These are phyloP conservation scores for Acromyrmex charruanus DNA, from an alignment of 1,140 invertebrate genomes.

Conservation along the genomic window DNA sequence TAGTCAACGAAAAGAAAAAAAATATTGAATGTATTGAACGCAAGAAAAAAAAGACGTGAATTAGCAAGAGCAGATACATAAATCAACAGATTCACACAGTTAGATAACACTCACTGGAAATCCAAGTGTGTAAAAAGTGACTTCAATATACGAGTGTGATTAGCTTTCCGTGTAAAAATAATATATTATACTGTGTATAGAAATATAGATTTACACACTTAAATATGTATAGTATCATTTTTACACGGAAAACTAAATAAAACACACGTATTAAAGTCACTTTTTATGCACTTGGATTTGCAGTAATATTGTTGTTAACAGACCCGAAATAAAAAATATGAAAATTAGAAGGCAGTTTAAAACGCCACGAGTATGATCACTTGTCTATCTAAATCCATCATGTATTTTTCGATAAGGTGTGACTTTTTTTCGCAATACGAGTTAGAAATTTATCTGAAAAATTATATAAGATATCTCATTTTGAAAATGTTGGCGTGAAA, in stretches of 20 bases:
- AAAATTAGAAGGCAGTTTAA: not conserved
- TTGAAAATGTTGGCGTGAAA: not conserved
- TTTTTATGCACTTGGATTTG: no score
- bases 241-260: no score
- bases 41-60: no score
- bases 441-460: constrained; percentile 13
- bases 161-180: no score
- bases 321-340: not conserved
- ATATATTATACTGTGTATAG: no score
- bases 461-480: constrained; percentile 6
- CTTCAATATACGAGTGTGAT: no score
- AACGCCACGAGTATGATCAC: not conserved
- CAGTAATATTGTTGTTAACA: not conserved
- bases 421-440: not conserved
- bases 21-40: no score
- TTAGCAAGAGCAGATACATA: not conserved
- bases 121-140: no score
- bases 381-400: not conserved
- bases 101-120: not conserved
- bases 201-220: no score
- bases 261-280: no score
- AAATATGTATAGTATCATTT: no score
- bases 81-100: not conserved
- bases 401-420: not conserved
- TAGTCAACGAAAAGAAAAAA: no score